A percentile compares a stretch with the other conserved stretches of the same genome.
phyloP scores from a whole-genome alignment of 2,888 invertebrate genomes.

The Phalera bucephala region DNA sequence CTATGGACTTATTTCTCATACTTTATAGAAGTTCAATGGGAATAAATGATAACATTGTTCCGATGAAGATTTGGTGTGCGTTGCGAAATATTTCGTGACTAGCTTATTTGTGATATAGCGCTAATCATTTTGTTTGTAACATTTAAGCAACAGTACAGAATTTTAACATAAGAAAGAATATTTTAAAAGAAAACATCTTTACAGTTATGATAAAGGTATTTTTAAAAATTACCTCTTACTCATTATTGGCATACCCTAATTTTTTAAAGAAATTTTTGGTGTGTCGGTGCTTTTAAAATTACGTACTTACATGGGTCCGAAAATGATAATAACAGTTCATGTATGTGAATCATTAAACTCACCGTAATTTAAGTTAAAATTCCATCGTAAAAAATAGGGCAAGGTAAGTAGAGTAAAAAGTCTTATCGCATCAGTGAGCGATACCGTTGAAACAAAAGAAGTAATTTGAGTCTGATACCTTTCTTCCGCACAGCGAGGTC shows the following conservation, averaged over 20 bases:
- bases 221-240: conserved; percentile 13
- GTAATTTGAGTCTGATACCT: conserved; percentile 59
- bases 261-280: conserved; percentile 2
- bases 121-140: conserved; percentile 64
- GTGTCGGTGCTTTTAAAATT: too few relatives aligned
- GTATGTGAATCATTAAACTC: too few relatives aligned
- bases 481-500: conserved; percentile 77
- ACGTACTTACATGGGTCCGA: too few relatives aligned
- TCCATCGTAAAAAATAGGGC: conserved; percentile 29
- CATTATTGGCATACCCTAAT: conserved; percentile 15
- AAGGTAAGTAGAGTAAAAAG: conserved; percentile 53
- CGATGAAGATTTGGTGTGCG: conserved; percentile 27
- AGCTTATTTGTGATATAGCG: conserved; percentile 48
- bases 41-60: conserved; percentile 37
- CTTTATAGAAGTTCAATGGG: conserved; percentile 14
- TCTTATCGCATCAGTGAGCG: conserved; percentile 44
- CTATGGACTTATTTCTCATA: conserved; percentile 12
- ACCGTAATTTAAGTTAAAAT: conserved; percentile 18
- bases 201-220: conserved; percentile 10
- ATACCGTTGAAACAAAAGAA: conserved; percentile 65
- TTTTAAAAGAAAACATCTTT: conserved; percentile 14
- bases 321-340: too few relatives aligned
- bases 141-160: conserved; percentile 23
- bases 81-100: conserved; percentile 54
- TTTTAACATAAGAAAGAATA: conserved; percentile 15